phyloP scores from a whole-genome alignment of 2,888 invertebrate species.

The Orthonevra nobilis region DNA sequence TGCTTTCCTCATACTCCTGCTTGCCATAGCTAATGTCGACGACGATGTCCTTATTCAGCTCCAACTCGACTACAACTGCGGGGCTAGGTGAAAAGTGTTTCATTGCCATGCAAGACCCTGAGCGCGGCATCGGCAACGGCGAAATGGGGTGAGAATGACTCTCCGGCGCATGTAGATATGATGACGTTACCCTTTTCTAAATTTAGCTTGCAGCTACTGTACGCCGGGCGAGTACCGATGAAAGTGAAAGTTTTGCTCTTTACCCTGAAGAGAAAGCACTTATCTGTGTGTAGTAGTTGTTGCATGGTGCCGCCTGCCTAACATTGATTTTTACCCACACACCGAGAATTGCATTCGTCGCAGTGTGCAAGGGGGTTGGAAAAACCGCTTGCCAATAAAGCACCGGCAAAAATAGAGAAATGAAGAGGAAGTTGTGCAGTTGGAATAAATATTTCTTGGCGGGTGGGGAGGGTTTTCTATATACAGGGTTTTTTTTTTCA shows the following conservation, averaged over 20 bases:
- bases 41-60: constrained; percentile 9
- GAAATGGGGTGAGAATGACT: constrained; percentile 42
- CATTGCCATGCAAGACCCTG: constrained; percentile 12
- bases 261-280: constrained; percentile 21
- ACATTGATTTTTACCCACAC: constrained; percentile 68
- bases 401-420: constrained; percentile 17
- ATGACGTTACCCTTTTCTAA: constrained; percentile 69
- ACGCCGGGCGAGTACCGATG: constrained; percentile 20
- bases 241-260: constrained; percentile 64
- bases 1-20: too few relatives aligned
- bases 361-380: constrained; percentile 31
- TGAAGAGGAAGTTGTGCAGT: constrained; percentile 53
- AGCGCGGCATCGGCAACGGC: constrained; percentile 7
- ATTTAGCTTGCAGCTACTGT: constrained; percentile 69
- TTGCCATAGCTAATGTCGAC: background rate
- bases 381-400: constrained; percentile 9
- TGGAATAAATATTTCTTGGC: constrained; percentile 42
- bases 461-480: background rate
- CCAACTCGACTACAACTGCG: constrained; percentile 19
- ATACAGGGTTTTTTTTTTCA: background rate
- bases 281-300: constrained; percentile 52
- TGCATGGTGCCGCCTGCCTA: constrained; percentile 68
- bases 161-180: constrained; percentile 63
- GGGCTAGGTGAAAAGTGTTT: constrained; percentile 25
- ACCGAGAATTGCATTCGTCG: constrained; percentile 58